Conservation (phyloP, 2,797 vertebrate species). For the Hippopotamyrus pictus region DNA sequence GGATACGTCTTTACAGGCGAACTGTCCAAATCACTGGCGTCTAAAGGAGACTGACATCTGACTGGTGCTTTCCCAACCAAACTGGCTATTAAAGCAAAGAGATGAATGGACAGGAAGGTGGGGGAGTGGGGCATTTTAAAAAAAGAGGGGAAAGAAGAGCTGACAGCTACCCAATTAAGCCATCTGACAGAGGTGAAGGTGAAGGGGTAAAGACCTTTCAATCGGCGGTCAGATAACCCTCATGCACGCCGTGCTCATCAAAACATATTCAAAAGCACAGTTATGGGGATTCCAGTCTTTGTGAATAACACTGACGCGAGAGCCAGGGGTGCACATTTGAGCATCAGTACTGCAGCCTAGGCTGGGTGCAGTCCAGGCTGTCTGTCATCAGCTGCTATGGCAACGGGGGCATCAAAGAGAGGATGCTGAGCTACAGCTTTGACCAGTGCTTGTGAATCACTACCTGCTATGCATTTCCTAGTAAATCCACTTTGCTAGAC, state of each 20-base stretch:
- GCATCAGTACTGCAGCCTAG: not conserved
- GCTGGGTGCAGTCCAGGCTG: not conserved
- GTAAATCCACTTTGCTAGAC: not conserved
- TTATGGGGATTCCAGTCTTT: not conserved
- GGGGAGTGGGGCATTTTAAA: not conserved
- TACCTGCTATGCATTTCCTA: not conserved
- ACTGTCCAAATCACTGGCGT: not conserved
- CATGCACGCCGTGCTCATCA: not conserved
- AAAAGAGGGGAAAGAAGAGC: not conserved
- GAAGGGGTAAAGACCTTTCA: not conserved
- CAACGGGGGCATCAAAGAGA: conserved; percentile 1
- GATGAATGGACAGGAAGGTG: not conserved
- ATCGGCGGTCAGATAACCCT: not conserved
- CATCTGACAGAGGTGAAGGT: not conserved
- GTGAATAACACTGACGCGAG: not conserved
- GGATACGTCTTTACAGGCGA: not conserved
- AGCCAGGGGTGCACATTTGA: not conserved
- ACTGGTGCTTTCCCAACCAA: not conserved
- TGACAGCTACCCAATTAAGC: not conserved
- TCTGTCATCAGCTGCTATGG: not conserved
- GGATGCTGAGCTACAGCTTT: not conserved
- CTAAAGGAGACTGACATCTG: not conserved
- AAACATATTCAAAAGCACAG: not conserved
- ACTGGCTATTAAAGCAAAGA: not conserved
- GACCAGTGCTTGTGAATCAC: not conserved